Percentiles rank a stretch among this genome's conserved stretches.
Evolutionary conservation across 2,888 invertebrate genomes (phyloP).

Genomic region (Pterostichus niger): DNA sequence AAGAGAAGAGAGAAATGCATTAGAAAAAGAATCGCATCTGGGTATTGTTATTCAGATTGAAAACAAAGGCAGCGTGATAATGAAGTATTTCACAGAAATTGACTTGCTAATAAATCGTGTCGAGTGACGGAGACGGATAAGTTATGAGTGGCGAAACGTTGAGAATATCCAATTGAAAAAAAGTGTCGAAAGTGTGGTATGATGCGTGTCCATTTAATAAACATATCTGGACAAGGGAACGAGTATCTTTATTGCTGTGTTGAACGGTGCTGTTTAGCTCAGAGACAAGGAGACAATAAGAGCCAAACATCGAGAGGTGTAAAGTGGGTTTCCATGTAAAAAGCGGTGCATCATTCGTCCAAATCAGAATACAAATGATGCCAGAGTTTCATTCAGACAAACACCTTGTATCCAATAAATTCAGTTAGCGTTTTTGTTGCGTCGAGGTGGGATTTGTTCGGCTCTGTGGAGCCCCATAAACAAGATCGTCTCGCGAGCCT

Average conservation of each 20-base stretch:
- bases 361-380: constrained; percentile 78
- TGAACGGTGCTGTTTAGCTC: constrained; percentile 40
- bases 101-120: constrained; percentile 58
- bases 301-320: constrained; percentile 75
- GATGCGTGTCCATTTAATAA: constrained; percentile 77
- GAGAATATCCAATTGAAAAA: constrained; percentile 23
- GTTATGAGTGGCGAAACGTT: constrained; percentile 22
- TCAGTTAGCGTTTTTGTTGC: constrained; percentile 78
- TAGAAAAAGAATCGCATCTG: constrained; percentile 65
- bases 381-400: constrained; percentile 78
- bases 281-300: constrained; percentile 74
- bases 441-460: constrained; percentile 77
- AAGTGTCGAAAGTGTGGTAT: constrained; percentile 27
- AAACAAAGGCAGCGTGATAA: constrained; percentile 61
- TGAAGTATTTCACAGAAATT: constrained; percentile 63
- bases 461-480: constrained; percentile 77
- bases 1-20: constrained; percentile 58
- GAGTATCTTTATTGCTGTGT: constrained; percentile 73
- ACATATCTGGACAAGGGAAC: constrained; percentile 75
- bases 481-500: constrained; percentile 76
- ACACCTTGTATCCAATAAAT: constrained; percentile 79
- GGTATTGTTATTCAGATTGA: constrained; percentile 65
- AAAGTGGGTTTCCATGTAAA: constrained; percentile 78
- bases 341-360: constrained; percentile 77
- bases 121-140: constrained; percentile 22